Percentiles rank a stretch among this genome's conserved stretches.
phyloP scores from a whole-genome alignment of 2,888 invertebrate genomes.

The Lasioglossum morio region DNA sequence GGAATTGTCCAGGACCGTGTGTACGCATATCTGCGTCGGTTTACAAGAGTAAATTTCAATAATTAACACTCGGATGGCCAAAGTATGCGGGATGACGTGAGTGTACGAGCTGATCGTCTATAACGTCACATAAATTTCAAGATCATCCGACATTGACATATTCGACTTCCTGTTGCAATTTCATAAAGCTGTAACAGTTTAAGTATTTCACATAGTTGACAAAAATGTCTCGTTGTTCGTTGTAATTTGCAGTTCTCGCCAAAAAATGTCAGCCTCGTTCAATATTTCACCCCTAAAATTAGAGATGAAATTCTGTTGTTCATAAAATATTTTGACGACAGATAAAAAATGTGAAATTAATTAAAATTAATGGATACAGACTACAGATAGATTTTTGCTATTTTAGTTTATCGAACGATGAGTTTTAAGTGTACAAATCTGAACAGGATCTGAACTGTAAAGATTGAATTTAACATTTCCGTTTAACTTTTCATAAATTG shows the following conservation, averaged over 20 bases:
- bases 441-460: background rate
- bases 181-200: background rate
- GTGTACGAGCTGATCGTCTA: background rate
- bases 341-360: background rate
- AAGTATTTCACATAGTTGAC: no score
- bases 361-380: background rate
- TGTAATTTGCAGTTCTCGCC: background rate
- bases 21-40: slow-evolving; percentile 7
- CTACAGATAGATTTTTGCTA: background rate
- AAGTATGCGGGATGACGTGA: background rate
- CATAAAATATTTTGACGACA: background rate
- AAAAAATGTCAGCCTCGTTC: no score
- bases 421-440: background rate
- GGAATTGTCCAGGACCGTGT: slow-evolving; percentile 28
- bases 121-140: background rate
- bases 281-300: background rate
- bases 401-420: background rate
- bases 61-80: slow-evolving; percentile 18
- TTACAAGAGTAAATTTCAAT: slow-evolving; percentile 31
- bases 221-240: background rate
- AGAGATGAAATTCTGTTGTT: background rate
- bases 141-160: background rate
- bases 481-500: background rate
- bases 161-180: background rate
- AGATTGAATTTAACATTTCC: background rate